phyloP scores from a whole-genome alignment of 2,888 invertebrate species.

The Hydriomena furcata region DNA sequence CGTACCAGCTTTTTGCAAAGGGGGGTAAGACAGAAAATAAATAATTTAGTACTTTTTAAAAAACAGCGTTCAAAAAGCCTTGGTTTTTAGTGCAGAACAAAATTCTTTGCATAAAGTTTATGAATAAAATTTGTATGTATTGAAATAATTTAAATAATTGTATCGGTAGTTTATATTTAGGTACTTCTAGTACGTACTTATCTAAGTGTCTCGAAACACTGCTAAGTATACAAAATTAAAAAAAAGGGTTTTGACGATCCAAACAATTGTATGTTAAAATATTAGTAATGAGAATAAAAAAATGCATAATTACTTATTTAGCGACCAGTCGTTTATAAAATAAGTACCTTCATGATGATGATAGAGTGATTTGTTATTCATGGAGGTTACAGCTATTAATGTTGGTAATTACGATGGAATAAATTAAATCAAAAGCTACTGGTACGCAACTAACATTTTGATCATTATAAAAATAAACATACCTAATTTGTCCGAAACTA shows the following conservation, averaged over 20 bases:
- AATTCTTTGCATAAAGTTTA: no score
- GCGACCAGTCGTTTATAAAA: constrained; percentile 3
- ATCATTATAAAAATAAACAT: neutral
- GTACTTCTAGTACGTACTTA: no score
- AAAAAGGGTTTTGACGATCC: no score
- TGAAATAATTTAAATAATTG: no score
- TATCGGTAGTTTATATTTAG: no score
- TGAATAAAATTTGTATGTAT: no score
- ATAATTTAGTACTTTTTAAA: constrained; percentile 14
- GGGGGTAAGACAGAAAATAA: constrained; percentile 37
- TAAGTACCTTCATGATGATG: constrained; percentile 20
- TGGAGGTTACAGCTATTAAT: constrained; percentile 14
- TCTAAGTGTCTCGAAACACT: no score
- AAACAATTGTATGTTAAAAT: no score
- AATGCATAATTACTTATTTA: neutral
- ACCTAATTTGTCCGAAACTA: neutral
- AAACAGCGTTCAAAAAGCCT: neutral
- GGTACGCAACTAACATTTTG: neutral
- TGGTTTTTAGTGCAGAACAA: no score
- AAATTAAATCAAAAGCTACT: constrained; percentile 7
- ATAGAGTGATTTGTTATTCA: constrained; percentile 21
- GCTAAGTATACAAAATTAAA: no score
- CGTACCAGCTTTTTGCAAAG: constrained; percentile 33
- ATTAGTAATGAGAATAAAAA: no score
- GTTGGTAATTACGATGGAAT: constrained; percentile 30